phyloP scores from a whole-genome alignment of 2,797 vertebrate genomes.

The Onychomys leucogaster region DNA sequence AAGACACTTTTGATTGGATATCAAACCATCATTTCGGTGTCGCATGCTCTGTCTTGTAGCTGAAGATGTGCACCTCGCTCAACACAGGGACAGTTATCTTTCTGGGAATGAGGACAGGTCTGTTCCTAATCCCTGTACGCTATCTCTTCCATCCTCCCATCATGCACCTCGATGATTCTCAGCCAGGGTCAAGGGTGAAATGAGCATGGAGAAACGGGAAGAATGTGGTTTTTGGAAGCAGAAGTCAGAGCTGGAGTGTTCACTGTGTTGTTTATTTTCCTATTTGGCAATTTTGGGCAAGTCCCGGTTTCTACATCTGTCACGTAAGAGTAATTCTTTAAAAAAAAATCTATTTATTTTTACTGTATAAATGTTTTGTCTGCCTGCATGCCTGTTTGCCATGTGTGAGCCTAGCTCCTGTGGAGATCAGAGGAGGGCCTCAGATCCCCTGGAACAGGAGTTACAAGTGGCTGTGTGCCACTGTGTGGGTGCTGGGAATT shows the following conservation, averaged over 20 bases:
- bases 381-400: not conserved
- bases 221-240: not conserved
- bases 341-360: not conserved
- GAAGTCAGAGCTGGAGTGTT: not conserved
- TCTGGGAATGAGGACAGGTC: not conserved
- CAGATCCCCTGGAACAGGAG: not conserved
- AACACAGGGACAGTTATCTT: not conserved
- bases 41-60: not conserved
- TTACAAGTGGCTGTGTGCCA: not conserved
- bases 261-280: not conserved
- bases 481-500: not conserved
- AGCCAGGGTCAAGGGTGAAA: not conserved
- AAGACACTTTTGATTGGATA: not conserved
- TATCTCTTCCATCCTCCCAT: not conserved
- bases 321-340: not conserved
- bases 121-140: not conserved
- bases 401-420: not conserved
- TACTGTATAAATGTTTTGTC: not conserved
- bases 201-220: not conserved
- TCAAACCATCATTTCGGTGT: slow-evolving; percentile 23
- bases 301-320: slow-evolving; percentile 47
- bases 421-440: not conserved
- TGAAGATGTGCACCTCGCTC: not conserved
- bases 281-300: not conserved
- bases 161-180: not conserved